Conservation (phyloP, 2,797 vertebrate species). For the Enteromius viviparus region DNA sequence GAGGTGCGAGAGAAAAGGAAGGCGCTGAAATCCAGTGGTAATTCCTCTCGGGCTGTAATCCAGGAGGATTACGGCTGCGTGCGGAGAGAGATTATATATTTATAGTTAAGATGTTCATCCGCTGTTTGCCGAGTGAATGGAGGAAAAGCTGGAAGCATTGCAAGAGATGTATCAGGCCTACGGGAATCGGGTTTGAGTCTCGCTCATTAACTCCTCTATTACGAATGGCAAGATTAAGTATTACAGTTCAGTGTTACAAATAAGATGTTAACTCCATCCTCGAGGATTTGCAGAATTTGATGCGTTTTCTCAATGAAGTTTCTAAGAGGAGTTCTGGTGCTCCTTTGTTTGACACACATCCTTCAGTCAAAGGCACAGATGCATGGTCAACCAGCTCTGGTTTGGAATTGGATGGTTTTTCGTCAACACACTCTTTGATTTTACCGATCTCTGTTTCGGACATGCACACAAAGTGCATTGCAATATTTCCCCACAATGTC, state of each 20-base stretch:
- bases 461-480: neutral
- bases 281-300: neutral
- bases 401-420: neutral
- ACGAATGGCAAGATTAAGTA: slow-evolving; percentile 22
- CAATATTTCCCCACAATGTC: neutral
- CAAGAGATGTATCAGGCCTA: slow-evolving; percentile 48
- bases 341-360: neutral
- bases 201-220: slow-evolving; percentile 44
- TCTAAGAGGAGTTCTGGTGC: neutral
- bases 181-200: slow-evolving; percentile 26
- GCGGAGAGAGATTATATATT: slow-evolving; percentile 76
- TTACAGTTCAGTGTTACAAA: slow-evolving; percentile 2
- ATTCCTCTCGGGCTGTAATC: slow-evolving; percentile 81
- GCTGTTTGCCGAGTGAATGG: slow-evolving; percentile 56
- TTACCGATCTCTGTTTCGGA: neutral
- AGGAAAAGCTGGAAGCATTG: slow-evolving; percentile 38
- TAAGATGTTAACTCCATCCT: neutral
- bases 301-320: neutral
- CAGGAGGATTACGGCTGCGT: slow-evolving; percentile 74
- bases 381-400: neutral
- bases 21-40: slow-evolving; percentile 73
- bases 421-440: neutral
- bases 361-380: neutral
- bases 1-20: slow-evolving; percentile 67
- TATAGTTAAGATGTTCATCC: slow-evolving; percentile 75